phyloP scores from a whole-genome alignment of 1,140 invertebrate genomes.

The Tribolium madens region DNA sequence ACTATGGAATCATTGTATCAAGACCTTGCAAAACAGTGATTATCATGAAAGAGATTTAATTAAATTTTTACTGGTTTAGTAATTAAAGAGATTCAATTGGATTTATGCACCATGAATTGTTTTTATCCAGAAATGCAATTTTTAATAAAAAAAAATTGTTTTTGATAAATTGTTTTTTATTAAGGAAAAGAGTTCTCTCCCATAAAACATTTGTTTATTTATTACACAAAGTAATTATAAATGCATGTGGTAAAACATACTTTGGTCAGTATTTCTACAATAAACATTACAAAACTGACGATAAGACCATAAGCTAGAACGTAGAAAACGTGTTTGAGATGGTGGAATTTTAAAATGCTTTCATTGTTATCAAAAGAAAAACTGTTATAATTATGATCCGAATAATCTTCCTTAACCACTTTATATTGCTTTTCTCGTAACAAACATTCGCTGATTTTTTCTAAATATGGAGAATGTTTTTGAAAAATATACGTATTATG shows the following conservation, averaged over 20 bases:
- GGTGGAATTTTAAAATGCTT: not conserved
- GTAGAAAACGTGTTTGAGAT: not conserved
- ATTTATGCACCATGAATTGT: too few species aligned
- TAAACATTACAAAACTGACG: not conserved
- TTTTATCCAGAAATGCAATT: too few species aligned
- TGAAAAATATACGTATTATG: constrained; percentile 9
- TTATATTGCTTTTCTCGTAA: constrained; percentile 14
- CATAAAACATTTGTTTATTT: too few species aligned
- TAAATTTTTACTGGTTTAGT: too few species aligned
- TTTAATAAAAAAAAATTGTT: too few species aligned
- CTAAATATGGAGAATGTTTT: constrained; percentile 26
- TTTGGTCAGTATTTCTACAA: not conserved
- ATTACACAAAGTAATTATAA: too few species aligned
- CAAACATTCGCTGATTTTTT: constrained; percentile 22
- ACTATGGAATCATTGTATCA: constrained; percentile 61
- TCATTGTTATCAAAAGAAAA: not conserved
- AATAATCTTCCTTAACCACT: not conserved
- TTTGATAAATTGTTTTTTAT: too few species aligned
- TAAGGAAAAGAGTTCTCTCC: too few species aligned
- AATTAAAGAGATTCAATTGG: too few species aligned
- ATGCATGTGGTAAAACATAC: too few species aligned
- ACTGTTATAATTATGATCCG: not conserved
- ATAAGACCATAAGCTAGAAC: not conserved
- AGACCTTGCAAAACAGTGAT: constrained; percentile 54
- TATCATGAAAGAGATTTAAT: too few species aligned